Percentiles rank a stretch among this genome's conserved stretches.
These are phyloP conservation scores for Gallinago stenura DNA, from an alignment of 2,797 vertebrate genomes.

Conservation along the genomic window DNA sequence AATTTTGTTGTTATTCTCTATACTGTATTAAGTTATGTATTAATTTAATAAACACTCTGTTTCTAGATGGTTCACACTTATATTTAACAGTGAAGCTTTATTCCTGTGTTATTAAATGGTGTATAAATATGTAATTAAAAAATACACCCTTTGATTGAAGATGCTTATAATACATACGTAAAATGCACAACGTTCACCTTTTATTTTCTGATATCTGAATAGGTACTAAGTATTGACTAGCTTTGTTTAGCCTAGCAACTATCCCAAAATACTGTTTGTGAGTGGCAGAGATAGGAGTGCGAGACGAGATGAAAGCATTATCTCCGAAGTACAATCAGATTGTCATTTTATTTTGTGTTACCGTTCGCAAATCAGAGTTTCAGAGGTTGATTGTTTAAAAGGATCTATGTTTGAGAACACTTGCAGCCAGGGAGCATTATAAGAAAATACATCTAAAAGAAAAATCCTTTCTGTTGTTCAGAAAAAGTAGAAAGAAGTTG, in stretches of 20 bases:
- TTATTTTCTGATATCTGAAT: background rate
- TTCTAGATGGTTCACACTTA: background rate
- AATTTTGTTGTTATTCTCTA: background rate
- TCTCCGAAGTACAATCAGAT: background rate
- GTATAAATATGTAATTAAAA: background rate
- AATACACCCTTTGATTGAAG: background rate
- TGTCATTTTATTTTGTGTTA: background rate
- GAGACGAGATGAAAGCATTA: accelerated
- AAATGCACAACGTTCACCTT: background rate
- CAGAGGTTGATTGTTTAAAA: slow-evolving; percentile 16
- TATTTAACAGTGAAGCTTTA: background rate
- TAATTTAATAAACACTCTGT: background rate
- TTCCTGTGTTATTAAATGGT: background rate
- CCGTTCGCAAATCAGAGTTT: background rate
- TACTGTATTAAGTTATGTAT: background rate
- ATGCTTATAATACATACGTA: background rate
- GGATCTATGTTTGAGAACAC: background rate
- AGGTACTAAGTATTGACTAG: background rate
- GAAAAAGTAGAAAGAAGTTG: background rate
- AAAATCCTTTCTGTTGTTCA: background rate
- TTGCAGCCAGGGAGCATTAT: background rate
- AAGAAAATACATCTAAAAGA: background rate
- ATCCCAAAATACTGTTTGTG: background rate
- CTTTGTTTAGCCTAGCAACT: background rate
- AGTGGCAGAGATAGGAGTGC: background rate